Conservation (phyloP, 2,888 invertebrate species). For the Apotomis turbidana region DNA sequence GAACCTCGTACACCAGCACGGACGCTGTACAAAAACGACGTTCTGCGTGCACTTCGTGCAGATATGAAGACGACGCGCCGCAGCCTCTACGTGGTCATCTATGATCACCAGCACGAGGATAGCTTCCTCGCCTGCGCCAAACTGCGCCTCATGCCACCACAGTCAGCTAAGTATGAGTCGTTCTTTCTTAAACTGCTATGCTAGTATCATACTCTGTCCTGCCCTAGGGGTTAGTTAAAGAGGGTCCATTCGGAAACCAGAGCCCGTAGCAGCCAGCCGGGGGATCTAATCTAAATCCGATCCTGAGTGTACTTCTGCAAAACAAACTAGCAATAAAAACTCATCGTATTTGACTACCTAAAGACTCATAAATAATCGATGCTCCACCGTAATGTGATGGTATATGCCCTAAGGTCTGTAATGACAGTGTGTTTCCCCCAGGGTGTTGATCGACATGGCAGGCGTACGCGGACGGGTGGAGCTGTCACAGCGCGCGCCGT, state of each 20-base stretch:
- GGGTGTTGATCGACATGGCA: slow-evolving; percentile 88
- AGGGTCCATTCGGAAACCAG: too few relatives aligned
- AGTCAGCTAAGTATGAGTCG: slow-evolving; percentile 87
- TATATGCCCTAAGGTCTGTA: too few relatives aligned
- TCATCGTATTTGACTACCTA: too few relatives aligned
- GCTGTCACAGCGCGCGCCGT: slow-evolving; percentile 91
- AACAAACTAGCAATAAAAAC: too few relatives aligned
- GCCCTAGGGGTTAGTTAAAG: too few relatives aligned
- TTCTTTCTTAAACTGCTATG: background rate
- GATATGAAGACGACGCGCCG: slow-evolving; percentile 91
- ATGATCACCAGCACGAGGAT: slow-evolving; percentile 89
- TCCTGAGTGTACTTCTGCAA: too few relatives aligned
- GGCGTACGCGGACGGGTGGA: slow-evolving; percentile 92
- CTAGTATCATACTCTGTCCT: too few relatives aligned
- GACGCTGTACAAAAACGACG: slow-evolving; percentile 87
- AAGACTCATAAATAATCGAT: too few relatives aligned
- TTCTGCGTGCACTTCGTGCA: slow-evolving; percentile 87
- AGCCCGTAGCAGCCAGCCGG: too few relatives aligned
- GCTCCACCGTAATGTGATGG: too few relatives aligned
- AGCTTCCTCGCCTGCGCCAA: slow-evolving; percentile 93
- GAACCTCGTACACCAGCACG: slow-evolving; percentile 82
- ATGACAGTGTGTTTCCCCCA: slow-evolving; percentile 54
- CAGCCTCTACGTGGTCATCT: slow-evolving; percentile 91
- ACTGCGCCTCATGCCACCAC: slow-evolving; percentile 87
- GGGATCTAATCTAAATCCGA: too few relatives aligned